phyloP scores from a whole-genome alignment of 2,888 invertebrate species.

The Rhagonycha fulva region DNA sequence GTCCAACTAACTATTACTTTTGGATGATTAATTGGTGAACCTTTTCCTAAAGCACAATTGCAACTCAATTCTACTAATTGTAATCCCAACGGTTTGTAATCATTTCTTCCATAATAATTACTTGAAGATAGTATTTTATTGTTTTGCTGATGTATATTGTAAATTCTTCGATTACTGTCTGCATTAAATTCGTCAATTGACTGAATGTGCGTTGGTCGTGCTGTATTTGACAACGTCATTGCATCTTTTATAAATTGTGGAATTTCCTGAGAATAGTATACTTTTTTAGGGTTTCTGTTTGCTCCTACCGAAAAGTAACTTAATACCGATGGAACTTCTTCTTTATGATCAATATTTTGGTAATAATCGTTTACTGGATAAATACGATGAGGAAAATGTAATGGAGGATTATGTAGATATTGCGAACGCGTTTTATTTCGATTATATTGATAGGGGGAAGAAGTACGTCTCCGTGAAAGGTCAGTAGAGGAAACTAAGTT shows the following conservation, averaged over 20 bases:
- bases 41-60: conserved; percentile 56
- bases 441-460: neutral
- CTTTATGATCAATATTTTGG: neutral
- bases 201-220: neutral
- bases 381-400: neutral
- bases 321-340: conserved; percentile 35
- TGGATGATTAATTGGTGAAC: conserved; percentile 56
- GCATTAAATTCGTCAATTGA: conserved; percentile 2
- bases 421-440: conserved; percentile 7
- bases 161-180: neutral
- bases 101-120: conserved; percentile 26
- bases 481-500: conserved; percentile 3
- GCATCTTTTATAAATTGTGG: neutral
- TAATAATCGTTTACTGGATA: neutral
- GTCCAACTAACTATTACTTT: conserved; percentile 67
- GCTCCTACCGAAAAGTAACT: conserved; percentile 37
- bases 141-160: neutral
- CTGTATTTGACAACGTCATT: neutral
- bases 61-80: conserved; percentile 56
- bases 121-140: conserved; percentile 28
- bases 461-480: neutral
- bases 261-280: neutral
- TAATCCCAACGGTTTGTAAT: conserved; percentile 52
- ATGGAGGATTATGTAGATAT: conserved; percentile 11
- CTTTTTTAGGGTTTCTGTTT: conserved; percentile 34